Evolutionary conservation across 92 coral and sea anemone species (phyloP).

Genomic region (Chrysogorgia sp.): DNA sequence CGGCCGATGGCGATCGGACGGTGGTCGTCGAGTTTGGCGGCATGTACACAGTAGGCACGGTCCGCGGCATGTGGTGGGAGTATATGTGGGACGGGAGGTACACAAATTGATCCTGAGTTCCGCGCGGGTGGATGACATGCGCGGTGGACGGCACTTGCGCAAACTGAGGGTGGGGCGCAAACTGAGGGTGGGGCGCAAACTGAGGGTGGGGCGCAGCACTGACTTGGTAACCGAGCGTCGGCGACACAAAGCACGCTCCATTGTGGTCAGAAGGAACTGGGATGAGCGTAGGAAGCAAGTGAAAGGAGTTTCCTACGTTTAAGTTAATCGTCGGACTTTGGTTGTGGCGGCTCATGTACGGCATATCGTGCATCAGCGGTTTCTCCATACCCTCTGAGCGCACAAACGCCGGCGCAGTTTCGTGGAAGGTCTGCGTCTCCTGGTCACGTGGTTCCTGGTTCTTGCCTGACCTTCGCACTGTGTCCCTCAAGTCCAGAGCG

Average conservation of each 20-base stretch:
- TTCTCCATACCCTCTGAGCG: constrained; percentile 4
- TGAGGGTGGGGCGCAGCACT: constrained; percentile 17
- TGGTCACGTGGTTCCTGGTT: constrained; percentile 38
- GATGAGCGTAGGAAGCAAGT: constrained; percentile 34
- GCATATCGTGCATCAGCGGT: background rate
- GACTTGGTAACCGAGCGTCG: constrained; percentile 37
- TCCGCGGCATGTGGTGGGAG: constrained; percentile 32
- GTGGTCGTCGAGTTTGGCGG: constrained; percentile 30
- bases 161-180: constrained; percentile 18
- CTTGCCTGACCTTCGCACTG: constrained; percentile 8
- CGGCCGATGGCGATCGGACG: constrained; percentile 31
- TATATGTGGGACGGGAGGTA: constrained; percentile 41
- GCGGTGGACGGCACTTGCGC: constrained; percentile 40
- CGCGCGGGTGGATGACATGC: constrained; percentile 36
- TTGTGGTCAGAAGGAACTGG: constrained; percentile 34
- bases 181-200: constrained; percentile 20
- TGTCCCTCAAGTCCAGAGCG: constrained; percentile 20
- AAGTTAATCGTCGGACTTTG: constrained; percentile 28
- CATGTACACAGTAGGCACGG: constrained; percentile 33
- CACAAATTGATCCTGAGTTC: constrained; percentile 23
- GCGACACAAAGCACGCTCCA: constrained; percentile 37
- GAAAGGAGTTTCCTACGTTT: constrained; percentile 24
- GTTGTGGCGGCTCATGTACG: background rate
- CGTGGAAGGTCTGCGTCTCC: constrained; percentile 44
- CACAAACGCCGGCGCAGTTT: constrained; percentile 10